Percentiles rank a stretch among this genome's conserved stretches.
Evolutionary conservation across 2,113 vertebrate species (phyloP).

Genomic region (Caracal caracal): DNA sequence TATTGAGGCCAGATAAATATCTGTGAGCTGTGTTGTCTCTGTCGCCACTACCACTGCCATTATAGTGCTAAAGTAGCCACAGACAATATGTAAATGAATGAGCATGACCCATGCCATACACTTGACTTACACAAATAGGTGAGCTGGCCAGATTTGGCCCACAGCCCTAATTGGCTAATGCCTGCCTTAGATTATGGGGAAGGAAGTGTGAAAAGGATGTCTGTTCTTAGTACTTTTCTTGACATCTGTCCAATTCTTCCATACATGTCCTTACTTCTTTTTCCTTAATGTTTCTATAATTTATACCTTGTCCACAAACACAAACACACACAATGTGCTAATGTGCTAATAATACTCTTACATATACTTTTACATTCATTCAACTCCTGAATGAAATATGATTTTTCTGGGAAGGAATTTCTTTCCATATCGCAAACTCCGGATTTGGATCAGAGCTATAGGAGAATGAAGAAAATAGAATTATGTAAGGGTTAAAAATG

Average conservation of each 20-base stretch:
- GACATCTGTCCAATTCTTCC: background rate
- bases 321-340: background rate
- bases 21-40: background rate
- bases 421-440: background rate
- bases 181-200: background rate
- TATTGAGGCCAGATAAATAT: background rate
- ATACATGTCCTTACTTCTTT: background rate
- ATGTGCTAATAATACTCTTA: background rate
- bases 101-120: background rate
- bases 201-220: background rate
- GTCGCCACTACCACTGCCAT: background rate
- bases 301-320: background rate
- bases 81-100: background rate
- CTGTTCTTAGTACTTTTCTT: background rate
- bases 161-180: background rate
- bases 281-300: background rate
- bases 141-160: background rate
- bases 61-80: background rate
- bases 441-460: constrained; percentile 9
- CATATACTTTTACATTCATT: background rate
- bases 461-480: background rate
- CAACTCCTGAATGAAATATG: background rate
- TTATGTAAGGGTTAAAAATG: background rate
- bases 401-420: constrained; percentile 22
- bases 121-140: background rate